A percentile compares a stretch with the other conserved stretches of the same genome.
Conservation (phyloP, 2,888 invertebrate species). For the Crocallis elinguaria region DNA sequence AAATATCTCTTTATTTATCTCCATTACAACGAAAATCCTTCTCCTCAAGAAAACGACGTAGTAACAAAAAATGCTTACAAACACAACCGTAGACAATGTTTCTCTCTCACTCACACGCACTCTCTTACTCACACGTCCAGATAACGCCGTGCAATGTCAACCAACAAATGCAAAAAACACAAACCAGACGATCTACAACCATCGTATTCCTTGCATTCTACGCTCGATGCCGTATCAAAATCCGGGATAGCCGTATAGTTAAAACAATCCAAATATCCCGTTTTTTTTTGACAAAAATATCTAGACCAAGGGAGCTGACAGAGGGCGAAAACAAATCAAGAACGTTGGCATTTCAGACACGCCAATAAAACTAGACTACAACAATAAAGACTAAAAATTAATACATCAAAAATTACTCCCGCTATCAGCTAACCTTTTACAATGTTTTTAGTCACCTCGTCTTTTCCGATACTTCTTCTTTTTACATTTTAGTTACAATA, state of each 20-base stretch:
- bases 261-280: not conserved
- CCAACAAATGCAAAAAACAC: constrained; percentile 15
- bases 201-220: constrained; percentile 11
- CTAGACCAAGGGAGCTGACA: constrained; percentile 50
- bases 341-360: constrained; percentile 20
- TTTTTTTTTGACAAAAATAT: not conserved
- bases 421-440: constrained; percentile 49
- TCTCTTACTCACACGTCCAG: constrained; percentile 2
- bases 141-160: constrained; percentile 8
- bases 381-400: constrained; percentile 49
- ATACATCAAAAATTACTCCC: constrained; percentile 61
- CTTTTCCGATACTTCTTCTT: constrained; percentile 2
- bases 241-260: constrained; percentile 4
- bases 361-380: constrained; percentile 38
- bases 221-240: constrained; percentile 8
- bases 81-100: constrained; percentile 64
- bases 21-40: constrained; percentile 61
- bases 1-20: constrained; percentile 50
- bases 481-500: not conserved
- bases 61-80: constrained; percentile 71
- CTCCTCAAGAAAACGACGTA: constrained; percentile 63
- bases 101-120: constrained; percentile 16
- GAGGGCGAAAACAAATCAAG: constrained; percentile 49
- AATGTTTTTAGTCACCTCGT: constrained; percentile 8
- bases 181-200: not conserved